Conservation (phyloP, 2,797 vertebrate species). For the Spheniscus humboldti region DNA sequence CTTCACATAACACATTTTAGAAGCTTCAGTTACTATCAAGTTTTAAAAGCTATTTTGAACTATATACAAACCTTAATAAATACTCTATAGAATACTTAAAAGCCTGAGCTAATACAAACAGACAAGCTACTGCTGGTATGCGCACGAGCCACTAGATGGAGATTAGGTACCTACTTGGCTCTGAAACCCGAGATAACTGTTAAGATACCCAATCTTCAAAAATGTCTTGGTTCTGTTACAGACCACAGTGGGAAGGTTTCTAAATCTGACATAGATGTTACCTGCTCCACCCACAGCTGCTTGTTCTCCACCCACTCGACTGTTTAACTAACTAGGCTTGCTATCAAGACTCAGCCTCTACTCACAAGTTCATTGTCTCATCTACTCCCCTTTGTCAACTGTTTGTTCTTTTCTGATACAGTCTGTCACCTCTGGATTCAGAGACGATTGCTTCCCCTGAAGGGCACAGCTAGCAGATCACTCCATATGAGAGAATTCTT, state of each 20-base stretch:
- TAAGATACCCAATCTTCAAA: background rate
- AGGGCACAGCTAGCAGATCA: background rate
- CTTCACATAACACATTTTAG: background rate
- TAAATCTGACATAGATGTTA: background rate
- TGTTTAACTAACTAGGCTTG: background rate
- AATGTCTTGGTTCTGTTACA: background rate
- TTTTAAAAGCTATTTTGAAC: background rate
- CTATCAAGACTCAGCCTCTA: background rate
- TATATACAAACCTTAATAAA: background rate
- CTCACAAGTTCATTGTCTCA: background rate
- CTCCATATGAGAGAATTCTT: background rate
- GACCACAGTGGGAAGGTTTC: background rate
- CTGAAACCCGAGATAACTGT: background rate
- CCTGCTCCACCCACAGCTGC: background rate
- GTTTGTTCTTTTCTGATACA: background rate
- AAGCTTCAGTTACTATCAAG: background rate
- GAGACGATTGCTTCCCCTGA: background rate
- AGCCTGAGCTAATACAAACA: background rate
- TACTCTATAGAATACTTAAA: background rate
- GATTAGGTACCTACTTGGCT: background rate
- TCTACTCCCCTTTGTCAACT: background rate
- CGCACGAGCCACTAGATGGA: constrained; percentile 29
- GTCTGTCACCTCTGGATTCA: background rate
- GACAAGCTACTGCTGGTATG: background rate
- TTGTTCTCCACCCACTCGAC: background rate